These are phyloP conservation scores for Phrynocephalus forsythii DNA, from an alignment of 2,797 vertebrate species.

Conservation along the genomic window DNA sequence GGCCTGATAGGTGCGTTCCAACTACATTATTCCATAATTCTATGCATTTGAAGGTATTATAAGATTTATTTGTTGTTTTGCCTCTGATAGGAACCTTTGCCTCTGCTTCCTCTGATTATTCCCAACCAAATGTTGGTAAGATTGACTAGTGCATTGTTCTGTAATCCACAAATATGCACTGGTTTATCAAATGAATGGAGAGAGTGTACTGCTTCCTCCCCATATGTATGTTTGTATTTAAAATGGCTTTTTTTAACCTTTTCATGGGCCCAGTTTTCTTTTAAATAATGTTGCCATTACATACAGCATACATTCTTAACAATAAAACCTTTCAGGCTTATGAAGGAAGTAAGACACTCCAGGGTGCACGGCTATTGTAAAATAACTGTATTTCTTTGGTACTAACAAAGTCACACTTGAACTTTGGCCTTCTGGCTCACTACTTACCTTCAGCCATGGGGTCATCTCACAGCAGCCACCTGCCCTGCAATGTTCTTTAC, in stretches of 20 bases:
- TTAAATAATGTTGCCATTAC: slow-evolving; percentile 31
- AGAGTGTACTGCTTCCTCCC: neutral
- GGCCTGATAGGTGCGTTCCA: no score
- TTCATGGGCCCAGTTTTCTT: slow-evolving; percentile 9
- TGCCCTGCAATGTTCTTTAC: slow-evolving; percentile 69
- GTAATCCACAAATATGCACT: neutral
- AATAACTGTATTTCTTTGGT: slow-evolving; percentile 60
- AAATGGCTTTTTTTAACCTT: neutral
- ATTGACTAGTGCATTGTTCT: neutral
- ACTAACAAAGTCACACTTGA: slow-evolving; percentile 74
- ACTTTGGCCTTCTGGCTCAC: slow-evolving; percentile 56
- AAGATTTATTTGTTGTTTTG: neutral
- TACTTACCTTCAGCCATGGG: slow-evolving; percentile 59
- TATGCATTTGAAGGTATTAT: neutral
- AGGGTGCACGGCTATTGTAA: slow-evolving; percentile 51
- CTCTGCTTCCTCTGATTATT: neutral
- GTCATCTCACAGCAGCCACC: slow-evolving; percentile 76
- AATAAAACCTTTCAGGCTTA: slow-evolving; percentile 49
- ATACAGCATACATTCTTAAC: slow-evolving; percentile 36
- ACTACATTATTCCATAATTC: no score
- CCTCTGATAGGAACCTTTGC: neutral
- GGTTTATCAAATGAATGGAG: neutral
- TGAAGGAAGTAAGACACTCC: slow-evolving; percentile 1
- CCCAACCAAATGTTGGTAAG: neutral
- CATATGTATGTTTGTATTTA: slow-evolving; percentile 17